Evolutionary conservation across 1,140 invertebrate species (phyloP), one percentile per base, ranked within the genome.

Genomic region (Aethina tumida): DNA sequence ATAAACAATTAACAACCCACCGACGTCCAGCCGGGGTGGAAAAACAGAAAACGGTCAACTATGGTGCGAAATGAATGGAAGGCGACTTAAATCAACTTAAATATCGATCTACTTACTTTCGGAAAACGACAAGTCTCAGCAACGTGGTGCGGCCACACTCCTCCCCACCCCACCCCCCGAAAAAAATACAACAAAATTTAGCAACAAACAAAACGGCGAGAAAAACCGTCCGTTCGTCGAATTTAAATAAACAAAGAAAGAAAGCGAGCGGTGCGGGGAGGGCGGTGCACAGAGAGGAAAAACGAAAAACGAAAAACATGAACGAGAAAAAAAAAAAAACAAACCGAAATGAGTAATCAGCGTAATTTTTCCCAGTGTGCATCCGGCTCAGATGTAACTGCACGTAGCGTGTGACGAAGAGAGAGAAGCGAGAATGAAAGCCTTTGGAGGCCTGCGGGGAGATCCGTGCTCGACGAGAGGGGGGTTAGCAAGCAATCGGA

Each of bases 401-500:
- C 56, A 59, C 56, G 55, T 49, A 48, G 39, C 52, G 53, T 50
- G 56, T 40, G 54, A 56, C 49, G 53, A 32, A 56, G 56, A 57
- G 51, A 50, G 51, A 44, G 50, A 55, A 56, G 55, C 55, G 55
- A 59, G 53, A 55, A 56, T 57, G 53, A 56, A 53, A 56, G 47
- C 52, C 48, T 48, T 45, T 52, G 55, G 56, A 57, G 46, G 56
- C 51, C 52, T 53, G 47, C 51, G 58, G 55, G 56, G 56, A 48
- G 54, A 53, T 54, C 56, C 54, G 54, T 57, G 56, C 53, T 56
- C 54, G 45, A 51, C 49, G 51, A 53, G 54, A 53, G 54, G 49
- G 49, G 50, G 55, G 54, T 55, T 58, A 48, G 57, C 55, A 57
- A 60, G 58, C 58, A 60, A 60, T 60, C 58, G 58, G 58, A 60